phyloP scores from a whole-genome alignment of 1,140 invertebrate species.

The Drosophila cardini region DNA sequence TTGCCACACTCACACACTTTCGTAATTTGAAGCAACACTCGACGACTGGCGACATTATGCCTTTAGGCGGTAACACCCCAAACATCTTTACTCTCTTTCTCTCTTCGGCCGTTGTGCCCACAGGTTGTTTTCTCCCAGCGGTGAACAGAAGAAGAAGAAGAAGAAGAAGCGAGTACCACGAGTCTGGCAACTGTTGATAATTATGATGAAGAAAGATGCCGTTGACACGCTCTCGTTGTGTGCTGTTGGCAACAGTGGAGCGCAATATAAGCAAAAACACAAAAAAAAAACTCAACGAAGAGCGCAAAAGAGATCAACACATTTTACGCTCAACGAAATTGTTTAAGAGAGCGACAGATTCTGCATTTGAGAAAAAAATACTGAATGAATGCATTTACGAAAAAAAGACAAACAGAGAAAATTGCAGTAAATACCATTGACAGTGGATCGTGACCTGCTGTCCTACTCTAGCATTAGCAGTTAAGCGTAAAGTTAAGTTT shows the following conservation, averaged over 20 bases:
- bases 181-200: constrained; percentile 73
- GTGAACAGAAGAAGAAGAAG: constrained; percentile 3
- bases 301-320: not conserved
- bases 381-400: too few relatives aligned
- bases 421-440: not conserved
- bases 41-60: constrained; percentile 38
- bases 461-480: not conserved
- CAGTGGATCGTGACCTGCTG: not conserved
- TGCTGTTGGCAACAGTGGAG: constrained; percentile 32
- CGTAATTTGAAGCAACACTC: constrained; percentile 70
- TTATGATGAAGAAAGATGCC: constrained; percentile 68
- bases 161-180: constrained; percentile 1
- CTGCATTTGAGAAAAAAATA: not conserved
- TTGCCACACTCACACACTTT: constrained; percentile 11
- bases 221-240: constrained; percentile 48
- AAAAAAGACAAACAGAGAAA: too few relatives aligned
- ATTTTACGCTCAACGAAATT: not conserved
- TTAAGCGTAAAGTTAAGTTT: not conserved
- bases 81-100: not conserved
- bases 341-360: not conserved
- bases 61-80: constrained; percentile 26
- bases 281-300: not conserved
- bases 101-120: constrained; percentile 10
- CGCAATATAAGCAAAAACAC: not conserved
- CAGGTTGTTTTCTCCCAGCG: constrained; percentile 29